These are phyloP conservation scores for Condylura cristata DNA, from an alignment of 2,113 vertebrate genomes.

Conservation along the genomic window DNA sequence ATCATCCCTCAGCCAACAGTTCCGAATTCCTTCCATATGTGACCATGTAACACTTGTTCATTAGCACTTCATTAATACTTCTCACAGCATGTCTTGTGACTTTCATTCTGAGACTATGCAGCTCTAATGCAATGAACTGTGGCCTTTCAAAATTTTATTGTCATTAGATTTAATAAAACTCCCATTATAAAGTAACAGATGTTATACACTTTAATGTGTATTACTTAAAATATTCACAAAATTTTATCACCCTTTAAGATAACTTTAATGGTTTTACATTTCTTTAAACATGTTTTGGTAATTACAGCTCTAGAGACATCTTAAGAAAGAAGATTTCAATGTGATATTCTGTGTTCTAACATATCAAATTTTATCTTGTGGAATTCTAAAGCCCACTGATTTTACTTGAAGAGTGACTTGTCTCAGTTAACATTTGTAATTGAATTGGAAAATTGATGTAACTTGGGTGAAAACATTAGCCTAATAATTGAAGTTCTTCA, in stretches of 20 bases:
- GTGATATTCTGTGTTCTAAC: neutral
- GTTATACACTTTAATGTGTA: neutral
- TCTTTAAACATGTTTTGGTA: neutral
- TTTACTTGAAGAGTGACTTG: neutral
- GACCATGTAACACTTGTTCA: neutral
- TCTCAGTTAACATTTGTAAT: slow-evolving; percentile 15
- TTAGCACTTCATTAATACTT: neutral
- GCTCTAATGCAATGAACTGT: neutral
- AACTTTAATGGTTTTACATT: neutral
- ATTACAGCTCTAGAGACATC: neutral
- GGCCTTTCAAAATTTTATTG: neutral
- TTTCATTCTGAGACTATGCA: neutral
- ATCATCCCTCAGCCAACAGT: neutral
- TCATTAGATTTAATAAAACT: neutral
- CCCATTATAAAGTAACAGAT: neutral
- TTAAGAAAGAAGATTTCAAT: neutral
- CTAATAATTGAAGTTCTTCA: neutral
- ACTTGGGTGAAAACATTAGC: neutral
- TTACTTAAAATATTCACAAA: neutral
- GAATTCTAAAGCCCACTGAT: neutral
- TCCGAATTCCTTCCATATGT: slow-evolving; percentile 1
- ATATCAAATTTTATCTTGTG: neutral
- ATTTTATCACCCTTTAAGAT: neutral
- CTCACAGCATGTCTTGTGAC: neutral
- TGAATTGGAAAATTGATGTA: slow-evolving; percentile 1